phyloP scores from a whole-genome alignment of 2,797 vertebrate species.

The Periophthalmus magnuspinnatus region DNA sequence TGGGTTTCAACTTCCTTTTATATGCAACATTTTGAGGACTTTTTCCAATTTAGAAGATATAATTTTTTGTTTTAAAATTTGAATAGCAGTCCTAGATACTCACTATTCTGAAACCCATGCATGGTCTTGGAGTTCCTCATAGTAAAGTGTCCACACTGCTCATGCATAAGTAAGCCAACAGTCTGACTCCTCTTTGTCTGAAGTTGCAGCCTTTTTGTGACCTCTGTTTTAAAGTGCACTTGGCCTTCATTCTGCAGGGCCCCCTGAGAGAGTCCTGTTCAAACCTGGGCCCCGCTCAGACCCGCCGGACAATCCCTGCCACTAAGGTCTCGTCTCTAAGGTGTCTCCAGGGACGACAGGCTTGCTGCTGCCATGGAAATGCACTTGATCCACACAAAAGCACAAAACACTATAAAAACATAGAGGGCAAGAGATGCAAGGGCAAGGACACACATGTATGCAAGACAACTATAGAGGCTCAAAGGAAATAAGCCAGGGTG shows the following conservation, averaged over 20 bases:
- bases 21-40: too few relatives aligned
- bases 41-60: too few relatives aligned
- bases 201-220: conserved; percentile 41
- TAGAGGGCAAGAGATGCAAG: conserved; percentile 30
- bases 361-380: conserved; percentile 56
- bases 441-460: not conserved
- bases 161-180: not conserved
- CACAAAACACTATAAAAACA: conserved; percentile 49
- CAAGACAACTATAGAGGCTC: not conserved
- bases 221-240: conserved; percentile 39
- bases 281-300: conserved; percentile 25
- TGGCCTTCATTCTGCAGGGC: conserved; percentile 37
- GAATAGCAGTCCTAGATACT: too few relatives aligned
- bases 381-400: conserved; percentile 58
- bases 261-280: conserved; percentile 53
- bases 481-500: not conserved
- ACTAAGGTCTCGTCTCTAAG: conserved; percentile 36
- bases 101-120: too few relatives aligned
- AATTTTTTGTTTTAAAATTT: too few relatives aligned
- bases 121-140: not conserved
- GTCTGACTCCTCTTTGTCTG: conserved; percentile 17
- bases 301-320: conserved; percentile 48
- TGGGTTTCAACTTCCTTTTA: too few relatives aligned
- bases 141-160: not conserved
- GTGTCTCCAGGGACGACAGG: conserved; percentile 55